These are phyloP conservation scores for Volucella bombylans DNA, from an alignment of 2,888 invertebrate genomes.

Conservation along the genomic window DNA sequence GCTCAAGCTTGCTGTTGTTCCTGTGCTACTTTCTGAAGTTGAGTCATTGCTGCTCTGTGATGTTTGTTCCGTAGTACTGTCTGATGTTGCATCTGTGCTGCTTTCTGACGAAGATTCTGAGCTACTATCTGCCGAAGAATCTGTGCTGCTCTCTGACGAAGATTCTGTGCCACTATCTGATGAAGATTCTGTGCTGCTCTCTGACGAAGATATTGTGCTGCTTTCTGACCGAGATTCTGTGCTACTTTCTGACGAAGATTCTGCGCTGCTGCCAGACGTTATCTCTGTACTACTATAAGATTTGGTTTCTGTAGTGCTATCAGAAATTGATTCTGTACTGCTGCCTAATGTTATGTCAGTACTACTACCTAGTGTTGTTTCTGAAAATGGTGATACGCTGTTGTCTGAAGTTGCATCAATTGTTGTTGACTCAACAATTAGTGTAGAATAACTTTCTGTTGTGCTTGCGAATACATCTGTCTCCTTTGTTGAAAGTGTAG, in stretches of 20 bases:
- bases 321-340: no score
- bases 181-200: no score
- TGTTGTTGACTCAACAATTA: constrained; percentile 61
- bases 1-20: constrained; percentile 60
- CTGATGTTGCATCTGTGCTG: no score
- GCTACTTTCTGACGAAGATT: constrained; percentile 43
- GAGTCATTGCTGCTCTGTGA: constrained; percentile 48
- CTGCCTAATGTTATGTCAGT: no score
- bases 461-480: constrained; percentile 73
- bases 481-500: constrained; percentile 52
- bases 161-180: no score
- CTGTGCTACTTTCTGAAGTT: constrained; percentile 70
- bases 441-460: constrained; percentile 71
- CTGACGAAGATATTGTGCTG: constrained; percentile 19
- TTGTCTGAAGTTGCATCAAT: background rate
- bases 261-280: constrained; percentile 65
- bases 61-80: no score
- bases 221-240: constrained; percentile 40
- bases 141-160: constrained; percentile 28
- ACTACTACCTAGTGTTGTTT: no score
- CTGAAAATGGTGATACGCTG: no score
- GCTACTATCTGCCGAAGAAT: background rate
- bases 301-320: constrained; percentile 59
- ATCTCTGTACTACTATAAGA: constrained; percentile 68
- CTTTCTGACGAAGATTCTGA: constrained; percentile 11